phyloP scores from a whole-genome alignment of 2,113 vertebrate species.

The Vireo altiloquus region DNA sequence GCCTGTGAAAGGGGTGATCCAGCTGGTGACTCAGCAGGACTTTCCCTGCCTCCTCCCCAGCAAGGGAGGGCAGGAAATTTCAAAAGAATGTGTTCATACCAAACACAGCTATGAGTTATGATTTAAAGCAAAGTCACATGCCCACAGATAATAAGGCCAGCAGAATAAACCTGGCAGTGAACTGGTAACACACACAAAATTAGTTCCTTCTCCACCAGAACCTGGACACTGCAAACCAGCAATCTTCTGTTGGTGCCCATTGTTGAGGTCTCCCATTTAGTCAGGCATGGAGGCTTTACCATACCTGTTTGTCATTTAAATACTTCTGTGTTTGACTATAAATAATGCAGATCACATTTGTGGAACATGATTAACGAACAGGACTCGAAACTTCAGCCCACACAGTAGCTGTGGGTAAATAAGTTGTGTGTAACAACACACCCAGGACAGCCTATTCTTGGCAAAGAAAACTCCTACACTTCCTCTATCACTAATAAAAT shows the following conservation, averaged over 20 bases:
- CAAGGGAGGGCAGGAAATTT: constrained; percentile 34
- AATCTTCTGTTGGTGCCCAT: not conserved
- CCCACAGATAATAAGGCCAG: not conserved
- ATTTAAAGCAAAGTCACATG: constrained; percentile 7
- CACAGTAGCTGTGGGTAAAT: constrained; percentile 40
- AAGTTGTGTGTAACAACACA: not conserved
- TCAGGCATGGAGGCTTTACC: not conserved
- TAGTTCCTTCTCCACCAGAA: not conserved
- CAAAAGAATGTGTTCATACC: constrained; percentile 29
- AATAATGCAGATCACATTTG: not conserved
- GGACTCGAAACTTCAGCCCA: constrained; percentile 28
- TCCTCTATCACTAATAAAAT: not conserved
- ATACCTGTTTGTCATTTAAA: not conserved
- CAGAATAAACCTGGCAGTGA: not conserved
- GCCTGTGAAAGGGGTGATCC: constrained; percentile 4
- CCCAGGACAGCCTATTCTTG: not conserved
- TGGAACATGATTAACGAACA: constrained; percentile 11
- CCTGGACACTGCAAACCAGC: not conserved
- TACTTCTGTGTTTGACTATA: constrained; percentile 8
- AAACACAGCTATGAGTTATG: constrained; percentile 16
- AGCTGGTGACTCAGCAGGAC: constrained; percentile 49
- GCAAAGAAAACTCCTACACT: not conserved
- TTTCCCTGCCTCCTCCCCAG: constrained; percentile 16
- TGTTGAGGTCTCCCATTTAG: not conserved
- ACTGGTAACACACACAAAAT: not conserved